Percentiles rank a stretch among this genome's conserved stretches.
phyloP scores from a whole-genome alignment of 2,797 vertebrate genomes.

The Hirundo rustica region DNA sequence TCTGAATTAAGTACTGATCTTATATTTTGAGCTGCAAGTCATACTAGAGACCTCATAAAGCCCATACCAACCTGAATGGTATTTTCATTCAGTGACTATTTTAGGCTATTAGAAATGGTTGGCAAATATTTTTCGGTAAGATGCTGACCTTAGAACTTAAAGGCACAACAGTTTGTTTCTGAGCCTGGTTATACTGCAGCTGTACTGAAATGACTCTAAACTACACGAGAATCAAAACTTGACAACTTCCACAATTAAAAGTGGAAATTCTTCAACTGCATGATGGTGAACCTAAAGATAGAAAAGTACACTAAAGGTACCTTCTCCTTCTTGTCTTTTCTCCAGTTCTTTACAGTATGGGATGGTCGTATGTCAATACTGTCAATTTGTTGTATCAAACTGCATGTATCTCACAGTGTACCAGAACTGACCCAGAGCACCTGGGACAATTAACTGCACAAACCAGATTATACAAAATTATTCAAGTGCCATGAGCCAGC shows the following conservation, averaged over 20 bases:
- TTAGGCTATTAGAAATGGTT: not conserved
- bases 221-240: not conserved
- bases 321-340: not conserved
- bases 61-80: not conserved
- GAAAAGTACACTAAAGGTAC: not conserved
- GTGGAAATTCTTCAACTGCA: not conserved
- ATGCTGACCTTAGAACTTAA: not conserved
- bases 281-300: not conserved
- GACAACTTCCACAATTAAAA: not conserved
- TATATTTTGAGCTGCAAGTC: not conserved
- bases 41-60: not conserved
- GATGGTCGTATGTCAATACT: not conserved
- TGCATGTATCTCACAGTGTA: not conserved
- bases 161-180: not conserved
- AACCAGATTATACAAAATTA: not conserved
- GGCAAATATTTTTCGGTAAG: not conserved
- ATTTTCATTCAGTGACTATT: not conserved
- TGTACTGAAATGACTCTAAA: not conserved
- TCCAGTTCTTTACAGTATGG: not conserved
- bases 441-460: not conserved
- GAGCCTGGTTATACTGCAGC: not conserved
- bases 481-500: not conserved
- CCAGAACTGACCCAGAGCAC: not conserved
- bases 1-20: not conserved
- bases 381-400: not conserved